Evolutionary conservation across 2,888 invertebrate genomes (phyloP), one percentile per base, ranked within the genome.

Genomic region (Onchidella celtica): DNA sequence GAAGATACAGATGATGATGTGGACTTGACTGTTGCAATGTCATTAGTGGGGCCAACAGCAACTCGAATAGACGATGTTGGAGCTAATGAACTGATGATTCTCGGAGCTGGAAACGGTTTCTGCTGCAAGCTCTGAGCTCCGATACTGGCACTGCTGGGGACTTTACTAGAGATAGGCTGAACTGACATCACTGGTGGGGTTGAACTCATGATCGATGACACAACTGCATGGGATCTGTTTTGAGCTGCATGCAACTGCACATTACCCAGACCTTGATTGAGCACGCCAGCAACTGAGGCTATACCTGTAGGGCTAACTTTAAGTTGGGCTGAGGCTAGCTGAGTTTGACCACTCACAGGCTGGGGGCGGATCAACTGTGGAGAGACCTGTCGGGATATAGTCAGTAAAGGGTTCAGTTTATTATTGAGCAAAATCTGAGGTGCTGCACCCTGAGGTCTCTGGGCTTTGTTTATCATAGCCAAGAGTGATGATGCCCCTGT

Each of bases 61-160:
- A 24, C 27, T 9, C 47, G 32, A 32, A 47, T 29, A 6, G 59
- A 27, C 32, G 70, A 32, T 21, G 79, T 17, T 14, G 55, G 9
- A 14, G 72, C 38, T 24, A 79, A 40, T 27, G 76, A 81, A 32
- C 78, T 73, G 38, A 81, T 77, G 29, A 77, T 77, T 32, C 68
- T 69, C 9, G 83, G 77, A 17, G 66, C 29, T 32, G 75, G 63
- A 40, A 75, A 38, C 55, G 55, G 81, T 63, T 40, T 78, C 74
- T 72, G 70, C 3, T 38, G 14, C 3, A 27, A 1, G 27, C 32
- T 14, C 11, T 55, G 47, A 34, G 32, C 9, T 34, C 21, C 9
- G n/a, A 57, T 6, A 17, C 34, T 17, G 11, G 55, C 9, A 14
- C n/a, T 72, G 34, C 6, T 6, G 14, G 57, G 1, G 34, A 29